Percentiles rank a stretch among this genome's conserved stretches.
Conservation (phyloP, 2,797 vertebrate species). For the Pristis pectinata region DNA sequence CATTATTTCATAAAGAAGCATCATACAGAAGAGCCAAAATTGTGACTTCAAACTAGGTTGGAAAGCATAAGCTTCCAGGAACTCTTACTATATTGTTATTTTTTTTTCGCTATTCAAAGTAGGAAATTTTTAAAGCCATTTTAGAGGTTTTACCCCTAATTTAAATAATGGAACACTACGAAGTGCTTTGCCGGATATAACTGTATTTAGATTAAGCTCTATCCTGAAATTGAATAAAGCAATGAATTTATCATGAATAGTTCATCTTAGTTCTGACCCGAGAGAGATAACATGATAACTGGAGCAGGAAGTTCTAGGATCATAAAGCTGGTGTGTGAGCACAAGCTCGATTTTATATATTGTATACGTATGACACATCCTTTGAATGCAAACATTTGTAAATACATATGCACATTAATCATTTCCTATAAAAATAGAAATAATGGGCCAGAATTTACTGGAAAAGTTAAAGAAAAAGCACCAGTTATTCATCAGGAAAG, state of each 20-base stretch:
- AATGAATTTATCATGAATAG: constrained; percentile 14
- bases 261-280: constrained; percentile 11
- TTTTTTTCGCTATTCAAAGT: not conserved
- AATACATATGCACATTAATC: not conserved
- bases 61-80: not conserved
- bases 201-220: not conserved
- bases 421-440: not conserved
- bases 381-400: not conserved
- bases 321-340: not conserved
- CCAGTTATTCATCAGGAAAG: not conserved
- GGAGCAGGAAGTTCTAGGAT: not conserved
- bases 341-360: not conserved
- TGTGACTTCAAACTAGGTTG: not conserved
- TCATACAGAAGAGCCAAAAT: not conserved
- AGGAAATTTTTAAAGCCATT: not conserved
- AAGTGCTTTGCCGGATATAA: not conserved
- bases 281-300: not conserved
- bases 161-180: not conserved
- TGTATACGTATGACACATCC: not conserved
- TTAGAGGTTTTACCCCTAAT: not conserved
- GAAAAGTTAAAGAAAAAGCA: not conserved
- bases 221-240: not conserved
- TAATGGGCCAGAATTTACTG: not conserved
- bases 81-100: not conserved
- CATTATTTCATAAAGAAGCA: not conserved